phyloP scores from a whole-genome alignment of 2,888 invertebrate genomes.

The Cephonodes hylas region DNA sequence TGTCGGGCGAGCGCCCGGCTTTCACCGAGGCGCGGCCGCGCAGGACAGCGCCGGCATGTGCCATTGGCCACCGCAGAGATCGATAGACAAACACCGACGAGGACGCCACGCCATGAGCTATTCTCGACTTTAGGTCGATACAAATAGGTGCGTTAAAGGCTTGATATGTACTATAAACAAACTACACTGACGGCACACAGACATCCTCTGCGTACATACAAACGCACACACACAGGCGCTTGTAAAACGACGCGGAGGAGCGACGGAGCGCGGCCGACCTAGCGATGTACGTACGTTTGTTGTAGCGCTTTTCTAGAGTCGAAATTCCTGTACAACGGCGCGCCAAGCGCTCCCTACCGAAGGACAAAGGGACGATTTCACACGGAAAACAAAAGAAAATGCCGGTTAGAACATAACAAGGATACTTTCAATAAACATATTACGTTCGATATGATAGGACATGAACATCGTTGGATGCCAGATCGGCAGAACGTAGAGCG shows the following conservation, averaged over 20 bases:
- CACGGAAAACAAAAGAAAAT: slow-evolving; percentile 76
- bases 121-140: slow-evolving; percentile 57
- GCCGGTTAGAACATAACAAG: slow-evolving; percentile 62
- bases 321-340: slow-evolving; percentile 73
- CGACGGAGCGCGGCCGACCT: slow-evolving; percentile 60
- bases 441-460: slow-evolving; percentile 51
- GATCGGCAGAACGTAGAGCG: slow-evolving; percentile 57
- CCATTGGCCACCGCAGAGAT: slow-evolving; percentile 83
- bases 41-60: slow-evolving; percentile 80
- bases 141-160: slow-evolving; percentile 62
- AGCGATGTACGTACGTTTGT: slow-evolving; percentile 64
- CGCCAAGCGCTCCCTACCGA: slow-evolving; percentile 69
- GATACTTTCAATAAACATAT: slow-evolving; percentile 48
- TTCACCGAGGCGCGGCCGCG: slow-evolving; percentile 79
- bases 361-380: slow-evolving; percentile 77
- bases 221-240: slow-evolving; percentile 60
- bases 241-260: slow-evolving; percentile 71
- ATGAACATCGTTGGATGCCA: slow-evolving; percentile 67
- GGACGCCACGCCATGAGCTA: slow-evolving; percentile 76
- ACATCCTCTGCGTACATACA: slow-evolving; percentile 66
- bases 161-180: slow-evolving; percentile 80
- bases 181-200: slow-evolving; percentile 76
- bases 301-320: slow-evolving; percentile 78
- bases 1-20: slow-evolving; percentile 65
- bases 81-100: slow-evolving; percentile 83